Base-by-base conservation (phyloP, 2,888 invertebrate species). In the Epinotia nisella region DNA sequence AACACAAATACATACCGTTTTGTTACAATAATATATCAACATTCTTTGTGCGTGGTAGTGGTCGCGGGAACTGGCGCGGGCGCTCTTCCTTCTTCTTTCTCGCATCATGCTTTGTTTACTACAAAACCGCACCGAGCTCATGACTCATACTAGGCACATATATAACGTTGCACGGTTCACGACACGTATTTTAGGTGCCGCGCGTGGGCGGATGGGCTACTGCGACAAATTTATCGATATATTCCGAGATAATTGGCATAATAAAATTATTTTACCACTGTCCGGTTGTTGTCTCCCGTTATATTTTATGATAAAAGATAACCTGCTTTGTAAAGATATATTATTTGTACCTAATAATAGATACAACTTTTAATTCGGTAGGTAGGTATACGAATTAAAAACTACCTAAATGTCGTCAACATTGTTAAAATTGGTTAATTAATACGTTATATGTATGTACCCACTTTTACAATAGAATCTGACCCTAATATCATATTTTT, bases 271-370 rank as follows among this genome's bases (percentile, higher is more conserved):
- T 64, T 64, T 64, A 65, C 58, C n/a, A 49, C 58, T n/a, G 45
- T 29, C 17, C 1, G 49, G 29, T 58, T 35, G 51, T 71, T 64
- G 64, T 55, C 60, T 60, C 74, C 72, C 75, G 77, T 76, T 77
- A 76, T 21, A 83, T 85, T 78, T 62, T 60, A 69, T 53, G 21
- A n/a, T 49, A 60, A 3, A 13, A 64, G 19, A 41, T 51, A 49
- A 67, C 45, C 15, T 59, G 59, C 4, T 60, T 29, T 58, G 9
- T 35, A 15, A 29, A 59, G 5, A 62, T 3, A 45, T 59, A 58
- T 35, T 15, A 45, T 45, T 41, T 41, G 41, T 41, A 13, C 13
- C 41, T 45, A 45, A 45, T 45, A 13, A 45, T 24, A 45, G 45
- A 45, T 45, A 45, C 3, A 45, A 15, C 45, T 4, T 45, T 45